Conservation (phyloP, 1,140 invertebrate genomes). For the Drosophila nikananu region DNA sequence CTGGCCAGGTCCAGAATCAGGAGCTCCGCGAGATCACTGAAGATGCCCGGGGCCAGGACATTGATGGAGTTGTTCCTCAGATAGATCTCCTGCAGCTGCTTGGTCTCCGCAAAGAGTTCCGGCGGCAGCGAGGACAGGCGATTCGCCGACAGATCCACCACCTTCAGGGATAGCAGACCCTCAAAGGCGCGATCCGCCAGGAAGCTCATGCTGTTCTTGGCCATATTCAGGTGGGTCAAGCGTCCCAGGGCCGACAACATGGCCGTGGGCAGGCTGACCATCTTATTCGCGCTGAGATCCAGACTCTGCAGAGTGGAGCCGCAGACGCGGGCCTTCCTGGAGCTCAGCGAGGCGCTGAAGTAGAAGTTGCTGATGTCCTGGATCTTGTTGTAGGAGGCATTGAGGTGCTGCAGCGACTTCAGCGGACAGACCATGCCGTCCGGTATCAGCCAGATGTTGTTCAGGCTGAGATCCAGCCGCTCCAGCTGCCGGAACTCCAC, state of each 20-base stretch:
- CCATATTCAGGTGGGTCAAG: slow-evolving; percentile 88
- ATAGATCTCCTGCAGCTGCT: slow-evolving; percentile 93
- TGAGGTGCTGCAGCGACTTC: slow-evolving; percentile 91
- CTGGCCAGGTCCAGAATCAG: slow-evolving; percentile 93
- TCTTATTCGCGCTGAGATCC: slow-evolving; percentile 93
- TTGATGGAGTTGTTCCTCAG: slow-evolving; percentile 94
- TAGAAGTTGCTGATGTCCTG: slow-evolving; percentile 91
- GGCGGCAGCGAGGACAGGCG: slow-evolving; percentile 92
- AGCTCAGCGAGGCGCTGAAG: slow-evolving; percentile 88
- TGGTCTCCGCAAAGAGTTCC: slow-evolving; percentile 92
- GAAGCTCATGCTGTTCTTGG: slow-evolving; percentile 90
- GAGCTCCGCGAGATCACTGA: slow-evolving; percentile 92
- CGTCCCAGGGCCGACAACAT: slow-evolving; percentile 90
- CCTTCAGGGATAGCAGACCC: slow-evolving; percentile 90
- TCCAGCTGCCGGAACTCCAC: slow-evolving; percentile 90
- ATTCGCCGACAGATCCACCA: slow-evolving; percentile 93
- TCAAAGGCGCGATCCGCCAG: slow-evolving; percentile 93
- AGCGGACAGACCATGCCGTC: slow-evolving; percentile 93
- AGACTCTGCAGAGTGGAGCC: slow-evolving; percentile 90
- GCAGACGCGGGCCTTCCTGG: slow-evolving; percentile 88
- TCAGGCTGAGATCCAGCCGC: slow-evolving; percentile 93
- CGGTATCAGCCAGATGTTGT: slow-evolving; percentile 94
- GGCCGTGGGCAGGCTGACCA: slow-evolving; percentile 91
- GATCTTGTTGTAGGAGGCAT: slow-evolving; percentile 93
- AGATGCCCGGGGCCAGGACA: slow-evolving; percentile 93